Base-by-base conservation (phyloP, 1,140 invertebrate genomes). In the Condylostylus longicornis region DNA sequence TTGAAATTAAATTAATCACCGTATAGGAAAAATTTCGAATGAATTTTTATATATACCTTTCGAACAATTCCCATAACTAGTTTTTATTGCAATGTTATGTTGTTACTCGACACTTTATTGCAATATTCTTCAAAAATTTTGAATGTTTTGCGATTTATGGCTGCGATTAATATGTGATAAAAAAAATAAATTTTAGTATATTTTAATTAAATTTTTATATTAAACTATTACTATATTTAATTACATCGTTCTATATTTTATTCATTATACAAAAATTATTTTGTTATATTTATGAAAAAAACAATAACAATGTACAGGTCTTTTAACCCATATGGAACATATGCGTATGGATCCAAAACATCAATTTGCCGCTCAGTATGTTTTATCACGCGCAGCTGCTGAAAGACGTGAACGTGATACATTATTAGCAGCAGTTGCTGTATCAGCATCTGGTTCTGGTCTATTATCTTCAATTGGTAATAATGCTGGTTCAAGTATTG, bases 261-360 rank as follows among this genome's bases (percentile, higher is more conserved):
- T 25, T 25, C n/a, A 25, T 25, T 8, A n/a, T 25, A 25, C 7
- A 8, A 8, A 25, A 25, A 25, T 25, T n/a, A 25, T 25, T 8
- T 25, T 25, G 7, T 7, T 25, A 25, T 25, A 25, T 25, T 25
- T 7, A 25, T 25, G 23, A n/a, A 25, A 25, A 8, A 8, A 8
- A n/a, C 23, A n/a, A 25, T 25, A 8, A 25, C 7, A 25, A n/a
- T n/a, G n/a, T 45, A 22, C 63, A 91, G 88, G 86, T 58, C 69
- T 93, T 18, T 68, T 93, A 35, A 82, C 79, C 42, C 88, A 93
- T 58, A 91, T 93, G 87, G 88, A 93, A 55, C 85, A 90, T 54
- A 91, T 91, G 88, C 74, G 87, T 50, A 91, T 90, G 85, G 87
- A 93, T 63, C 86, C 87, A 3, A 93, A 91, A 63, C 87, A 91